These are phyloP conservation scores for Sebastes oblongus DNA, from an alignment of 2,797 vertebrate species.

Conservation along the genomic window DNA sequence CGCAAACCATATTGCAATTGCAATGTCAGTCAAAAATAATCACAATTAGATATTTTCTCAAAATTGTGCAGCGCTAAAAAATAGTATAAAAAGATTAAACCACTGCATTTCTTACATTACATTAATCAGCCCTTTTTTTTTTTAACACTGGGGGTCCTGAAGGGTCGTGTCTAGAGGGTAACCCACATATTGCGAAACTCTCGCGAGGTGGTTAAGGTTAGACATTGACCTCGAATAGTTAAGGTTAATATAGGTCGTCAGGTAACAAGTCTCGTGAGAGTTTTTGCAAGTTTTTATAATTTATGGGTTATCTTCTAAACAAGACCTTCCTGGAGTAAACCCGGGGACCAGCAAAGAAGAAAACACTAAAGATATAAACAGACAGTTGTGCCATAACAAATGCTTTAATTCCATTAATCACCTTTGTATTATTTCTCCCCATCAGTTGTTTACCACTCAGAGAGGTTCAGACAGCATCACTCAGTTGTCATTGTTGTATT, in stretches of 20 bases:
- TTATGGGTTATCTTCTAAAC: too few relatives aligned
- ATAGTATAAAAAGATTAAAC: background rate
- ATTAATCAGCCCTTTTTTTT: background rate
- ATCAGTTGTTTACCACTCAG: background rate
- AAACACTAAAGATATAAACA: background rate
- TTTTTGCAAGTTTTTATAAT: too few relatives aligned
- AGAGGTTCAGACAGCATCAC: background rate
- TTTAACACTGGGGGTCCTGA: background rate
- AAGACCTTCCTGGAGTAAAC: too few relatives aligned
- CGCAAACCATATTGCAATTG: too few relatives aligned
- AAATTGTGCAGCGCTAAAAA: background rate
- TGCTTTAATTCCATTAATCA: background rate
- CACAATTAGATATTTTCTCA: too few relatives aligned
- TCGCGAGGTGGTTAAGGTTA: too few relatives aligned
- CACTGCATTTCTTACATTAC: background rate
- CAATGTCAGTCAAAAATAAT: too few relatives aligned
- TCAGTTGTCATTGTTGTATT: background rate
- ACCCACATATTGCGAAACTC: too few relatives aligned
- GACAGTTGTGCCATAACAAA: background rate
- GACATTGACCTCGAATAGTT: too few relatives aligned
- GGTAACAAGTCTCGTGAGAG: too few relatives aligned
- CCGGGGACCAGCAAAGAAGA: background rate
- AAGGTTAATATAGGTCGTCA: too few relatives aligned
- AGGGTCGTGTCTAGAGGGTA: fast-evolving
- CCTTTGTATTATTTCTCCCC: background rate